Evolutionary conservation across 2,888 invertebrate genomes (phyloP).

Genomic region (Mythimna impura): DNA sequence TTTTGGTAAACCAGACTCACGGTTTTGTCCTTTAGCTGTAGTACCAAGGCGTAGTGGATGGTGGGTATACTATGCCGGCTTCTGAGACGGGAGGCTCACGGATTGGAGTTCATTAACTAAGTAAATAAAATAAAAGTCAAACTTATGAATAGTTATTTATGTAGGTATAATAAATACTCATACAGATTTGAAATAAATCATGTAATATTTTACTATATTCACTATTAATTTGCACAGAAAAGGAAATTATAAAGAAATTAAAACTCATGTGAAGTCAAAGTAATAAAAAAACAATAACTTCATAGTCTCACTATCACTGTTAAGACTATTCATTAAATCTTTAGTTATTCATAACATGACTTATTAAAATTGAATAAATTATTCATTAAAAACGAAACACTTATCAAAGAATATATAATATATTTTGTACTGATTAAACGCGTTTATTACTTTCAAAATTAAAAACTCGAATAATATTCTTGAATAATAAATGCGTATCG

Average conservation of each 20-base stretch:
- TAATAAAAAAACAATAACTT: constrained; percentile 19
- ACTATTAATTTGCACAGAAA: constrained; percentile 14
- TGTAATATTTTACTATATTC: not conserved
- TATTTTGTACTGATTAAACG: not conserved
- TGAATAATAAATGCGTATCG: constrained; percentile 8
- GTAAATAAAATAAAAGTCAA: constrained; percentile 25
- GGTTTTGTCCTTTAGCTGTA: constrained; percentile 14
- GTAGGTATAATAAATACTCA: not conserved
- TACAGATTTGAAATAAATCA: constrained; percentile 3
- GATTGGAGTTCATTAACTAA: not conserved
- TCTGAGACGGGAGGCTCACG: not conserved
- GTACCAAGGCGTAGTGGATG: constrained; percentile 18
- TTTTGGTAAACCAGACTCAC: constrained; percentile 30
- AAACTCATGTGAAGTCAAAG: not conserved
- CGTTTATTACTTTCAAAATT: constrained; percentile 23
- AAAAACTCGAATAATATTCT: constrained; percentile 31
- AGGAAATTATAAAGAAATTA: not conserved
- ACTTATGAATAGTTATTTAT: constrained; percentile 13
- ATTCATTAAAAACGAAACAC: constrained; percentile 29
- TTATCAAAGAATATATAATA: constrained; percentile 7
- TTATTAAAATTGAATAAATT: constrained; percentile 22
- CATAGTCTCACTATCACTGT: constrained; percentile 26
- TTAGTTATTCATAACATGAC: constrained; percentile 20
- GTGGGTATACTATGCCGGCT: constrained; percentile 25
- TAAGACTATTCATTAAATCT: constrained; percentile 34